Conservation (phyloP, 2,113 vertebrate species). For the Sclerurus mexicanus region DNA sequence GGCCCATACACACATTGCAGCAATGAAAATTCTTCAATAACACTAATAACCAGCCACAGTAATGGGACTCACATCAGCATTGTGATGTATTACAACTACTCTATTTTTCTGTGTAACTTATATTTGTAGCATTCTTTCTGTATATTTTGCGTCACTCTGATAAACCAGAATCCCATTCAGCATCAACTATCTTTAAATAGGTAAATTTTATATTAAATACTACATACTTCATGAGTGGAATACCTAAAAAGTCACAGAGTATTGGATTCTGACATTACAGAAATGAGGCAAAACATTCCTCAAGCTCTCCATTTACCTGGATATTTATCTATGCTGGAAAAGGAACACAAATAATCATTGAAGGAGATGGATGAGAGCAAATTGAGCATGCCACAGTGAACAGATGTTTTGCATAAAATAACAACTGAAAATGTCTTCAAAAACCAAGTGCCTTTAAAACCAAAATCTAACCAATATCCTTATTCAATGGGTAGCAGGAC, state of each 20-base stretch:
- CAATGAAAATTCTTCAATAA: neutral
- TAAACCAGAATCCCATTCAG: neutral
- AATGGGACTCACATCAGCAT: neutral
- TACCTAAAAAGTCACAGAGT: neutral
- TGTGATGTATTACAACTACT: neutral
- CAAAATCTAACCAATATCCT: neutral
- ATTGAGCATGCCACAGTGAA: neutral
- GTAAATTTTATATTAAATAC: neutral
- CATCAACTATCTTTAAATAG: neutral
- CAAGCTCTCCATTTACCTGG: neutral
- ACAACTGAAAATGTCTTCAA: neutral
- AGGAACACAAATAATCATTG: neutral
- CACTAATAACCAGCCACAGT: neutral
- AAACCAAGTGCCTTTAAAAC: neutral
- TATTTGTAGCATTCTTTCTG: neutral
- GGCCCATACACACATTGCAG: neutral
- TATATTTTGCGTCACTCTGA: neutral
- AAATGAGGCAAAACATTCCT: neutral
- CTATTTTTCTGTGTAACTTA: neutral
- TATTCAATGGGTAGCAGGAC: neutral
- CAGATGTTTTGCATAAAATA: neutral
- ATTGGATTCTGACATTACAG: neutral
- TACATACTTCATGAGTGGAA: fast-evolving
- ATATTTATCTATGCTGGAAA: neutral
- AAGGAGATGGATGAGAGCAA: neutral